Base-by-base conservation (phyloP, 2,113 vertebrate species). In the Prunella himalayana region DNA sequence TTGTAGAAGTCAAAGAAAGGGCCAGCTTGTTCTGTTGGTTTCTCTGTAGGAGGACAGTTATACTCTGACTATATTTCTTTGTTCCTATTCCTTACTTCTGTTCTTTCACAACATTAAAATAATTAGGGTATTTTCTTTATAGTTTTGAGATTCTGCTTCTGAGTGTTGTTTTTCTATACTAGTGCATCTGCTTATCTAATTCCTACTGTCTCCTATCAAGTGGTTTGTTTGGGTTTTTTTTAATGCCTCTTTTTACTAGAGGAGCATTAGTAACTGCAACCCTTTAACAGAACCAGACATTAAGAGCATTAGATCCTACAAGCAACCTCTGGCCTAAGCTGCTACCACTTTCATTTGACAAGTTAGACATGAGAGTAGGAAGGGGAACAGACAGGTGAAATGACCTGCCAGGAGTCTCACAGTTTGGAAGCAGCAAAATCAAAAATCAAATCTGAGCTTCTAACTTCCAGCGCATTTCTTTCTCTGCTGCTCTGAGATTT, bases 1-100 rank as follows among this genome's bases (percentile, higher is more conserved):
- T 90, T 91, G 77, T 92, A 68, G 75, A 84, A 89, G 85, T 92
- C 57, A 53, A 71, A 94, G 90, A 87, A 85, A 73, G 41, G 65
- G 25, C 72, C 31, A 61, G 1, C 41, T 69, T 72, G 20, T 64
- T 88, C 72, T 41, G 9, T 50, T 60, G 13, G 35, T 75, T 90
- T 86, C 72, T 93, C 64, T 83, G 37, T 49, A 75, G 49, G 72
- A 94, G 33, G 54, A 9, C 63, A 24, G 18, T 88, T 91, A 47
- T 49, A 72, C 20, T 35, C 17, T 56, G 25, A 28, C 54, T 82
- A 24, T 53, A 30, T 84, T 82, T 94, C 73, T 94, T 94, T 85
- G 54, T 59, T 86, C n/a, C 61, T 44, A 8, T 79, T 76, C 54
- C 59, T 89, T 45, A 31, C 35, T 71, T 37, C 28, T 64, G 0